Evolutionary conservation across 2,888 invertebrate species (phyloP), one percentile per base, ranked within the genome.

Genomic region (Monochamus alternatus): DNA sequence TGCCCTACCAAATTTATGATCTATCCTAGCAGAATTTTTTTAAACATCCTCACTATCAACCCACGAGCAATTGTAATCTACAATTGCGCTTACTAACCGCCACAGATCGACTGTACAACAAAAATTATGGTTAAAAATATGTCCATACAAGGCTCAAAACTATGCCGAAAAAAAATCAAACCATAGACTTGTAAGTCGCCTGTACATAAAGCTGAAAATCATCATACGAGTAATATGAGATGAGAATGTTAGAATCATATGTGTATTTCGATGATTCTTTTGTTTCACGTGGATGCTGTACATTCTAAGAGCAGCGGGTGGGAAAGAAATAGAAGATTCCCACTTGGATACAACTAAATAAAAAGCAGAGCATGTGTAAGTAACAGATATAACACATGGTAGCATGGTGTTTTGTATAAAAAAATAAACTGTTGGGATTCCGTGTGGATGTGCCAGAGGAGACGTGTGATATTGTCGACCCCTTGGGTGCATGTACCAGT

Each of bases 361-460:
- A 8, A 52, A 74, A 60, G 51, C 58, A 52, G 47, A 72, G 71
- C 79, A 77, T 74, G 69, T 77, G 79, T 77, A 70, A 70, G 69
- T 73, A 78, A 73, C 72, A 73, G 75, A 74, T 79, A 74, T 77
- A 79, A 77, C 79, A 79, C 71, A 71, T 71, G 71, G 71, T 47
- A 47, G 59, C 75, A 73, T 78, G 79, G 69, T 79, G 75, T 75
- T 7, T 55, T n/a, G 74, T 65, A 66, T 64, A 75, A 77, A 78
- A 77, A 77, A 75, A 77, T 75, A 79, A 79, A 79, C 79, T 60
- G 75, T 68, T 74, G 74, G 74, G 75, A 75, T 75, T 76, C 74
- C 66, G 47, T 59, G 55, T 65, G 67, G 58, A 51, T 70, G 62
- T 64, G 60, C 68, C 59, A 58, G 64, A 10, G 51, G 60, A 30